A percentile compares a stretch with the other conserved stretches of the same genome.
Conservation (phyloP, 2,797 vertebrate genomes). For the Prionace glauca region DNA sequence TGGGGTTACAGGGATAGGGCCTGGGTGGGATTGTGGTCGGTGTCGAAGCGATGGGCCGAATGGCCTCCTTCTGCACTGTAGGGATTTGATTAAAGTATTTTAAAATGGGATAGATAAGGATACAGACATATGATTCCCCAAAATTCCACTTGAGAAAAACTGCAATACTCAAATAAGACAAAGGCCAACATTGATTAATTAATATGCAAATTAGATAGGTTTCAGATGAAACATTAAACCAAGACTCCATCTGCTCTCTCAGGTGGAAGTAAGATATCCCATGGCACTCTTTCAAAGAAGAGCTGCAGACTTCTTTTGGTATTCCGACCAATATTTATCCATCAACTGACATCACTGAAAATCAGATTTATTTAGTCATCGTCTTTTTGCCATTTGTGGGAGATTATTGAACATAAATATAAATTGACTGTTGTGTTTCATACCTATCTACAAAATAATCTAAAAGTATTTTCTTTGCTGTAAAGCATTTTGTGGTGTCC, state of each 20-base stretch:
- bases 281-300: not conserved
- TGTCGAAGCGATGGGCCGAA: too few species aligned
- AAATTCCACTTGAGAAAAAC: not conserved
- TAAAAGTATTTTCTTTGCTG: not conserved
- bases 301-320: not conserved
- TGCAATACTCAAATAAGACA: not conserved
- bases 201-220: not conserved
- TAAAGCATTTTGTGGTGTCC: not conserved
- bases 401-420: not conserved
- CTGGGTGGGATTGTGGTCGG: too few species aligned
- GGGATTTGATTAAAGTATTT: not conserved
- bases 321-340: not conserved
- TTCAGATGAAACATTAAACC: not conserved
- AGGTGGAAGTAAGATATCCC: not conserved
- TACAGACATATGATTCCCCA: not conserved
- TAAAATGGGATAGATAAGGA: not conserved
- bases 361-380: not conserved
- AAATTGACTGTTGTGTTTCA: not conserved
- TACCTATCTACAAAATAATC: not conserved
- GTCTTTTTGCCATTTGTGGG: not conserved
- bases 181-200: not conserved
- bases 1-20: too few species aligned
- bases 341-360: not conserved
- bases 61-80: too few species aligned
- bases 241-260: not conserved